Percentiles rank a stretch among this genome's conserved stretches.
Conservation (phyloP, 2,797 vertebrate genomes). For the Melanotaenia maccullochi region DNA sequence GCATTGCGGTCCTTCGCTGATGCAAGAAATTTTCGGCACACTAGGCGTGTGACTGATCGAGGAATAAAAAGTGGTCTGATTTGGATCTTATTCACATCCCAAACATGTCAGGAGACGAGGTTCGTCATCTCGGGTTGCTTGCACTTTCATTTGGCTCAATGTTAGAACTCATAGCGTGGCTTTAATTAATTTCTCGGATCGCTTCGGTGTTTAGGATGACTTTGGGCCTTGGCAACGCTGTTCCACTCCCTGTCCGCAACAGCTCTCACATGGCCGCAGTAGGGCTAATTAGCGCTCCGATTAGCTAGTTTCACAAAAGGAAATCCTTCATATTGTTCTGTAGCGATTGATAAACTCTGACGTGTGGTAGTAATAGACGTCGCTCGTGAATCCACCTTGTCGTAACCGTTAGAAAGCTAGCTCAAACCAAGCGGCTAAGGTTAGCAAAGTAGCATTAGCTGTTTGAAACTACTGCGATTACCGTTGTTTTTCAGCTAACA, state of each 20-base stretch:
- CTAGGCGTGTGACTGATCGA: conserved; percentile 41
- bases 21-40: conserved; percentile 72
- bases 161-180: neutral
- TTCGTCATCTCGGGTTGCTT: conserved; percentile 20
- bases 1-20: conserved; percentile 63
- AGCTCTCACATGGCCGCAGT: conserved; percentile 73
- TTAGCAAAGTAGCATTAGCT: conserved; percentile 34
- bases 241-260: conserved; percentile 47
- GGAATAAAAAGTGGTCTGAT: conserved; percentile 28
- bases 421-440: neutral
- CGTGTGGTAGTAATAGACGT: accelerated
- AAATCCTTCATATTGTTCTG: accelerated
- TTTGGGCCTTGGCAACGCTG: conserved; percentile 64
- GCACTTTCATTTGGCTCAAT: accelerated
- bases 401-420: neutral
- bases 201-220: conserved; percentile 39
- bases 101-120: conserved; percentile 85
- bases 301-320: neutral
- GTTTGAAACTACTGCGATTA: conserved; percentile 13
- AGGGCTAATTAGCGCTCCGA: conserved; percentile 32
- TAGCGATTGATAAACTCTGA: accelerated
- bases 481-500: neutral
- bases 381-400: neutral
- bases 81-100: conserved; percentile 13
- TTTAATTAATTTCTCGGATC: neutral